A percentile compares a stretch with the other conserved stretches of the same genome.
Evolutionary conservation across 1,140 invertebrate species (phyloP).

Genomic region (Diprion similis): DNA sequence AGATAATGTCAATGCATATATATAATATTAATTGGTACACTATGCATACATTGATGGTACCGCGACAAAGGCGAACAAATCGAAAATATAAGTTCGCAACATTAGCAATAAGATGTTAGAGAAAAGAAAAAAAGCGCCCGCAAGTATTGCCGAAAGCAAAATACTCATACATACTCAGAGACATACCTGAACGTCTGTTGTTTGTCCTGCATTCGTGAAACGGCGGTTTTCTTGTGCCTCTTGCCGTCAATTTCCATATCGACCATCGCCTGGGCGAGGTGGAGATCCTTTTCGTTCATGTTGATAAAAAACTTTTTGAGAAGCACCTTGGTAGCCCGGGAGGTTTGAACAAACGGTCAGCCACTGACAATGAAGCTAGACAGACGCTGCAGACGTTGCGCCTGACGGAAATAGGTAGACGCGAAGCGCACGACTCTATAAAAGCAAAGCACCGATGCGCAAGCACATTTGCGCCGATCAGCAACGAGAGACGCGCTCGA

Average conservation of each 20-base stretch:
- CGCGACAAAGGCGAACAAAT: background rate
- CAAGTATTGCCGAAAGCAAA: conserved; percentile 29
- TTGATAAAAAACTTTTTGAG: conserved; percentile 25
- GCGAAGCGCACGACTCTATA: too few relatives aligned
- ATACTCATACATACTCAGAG: conserved; percentile 27
- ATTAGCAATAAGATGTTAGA: background rate
- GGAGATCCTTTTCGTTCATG: conserved; percentile 73
- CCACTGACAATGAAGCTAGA: too few relatives aligned
- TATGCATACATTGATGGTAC: background rate
- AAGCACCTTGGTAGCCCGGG: too few relatives aligned
- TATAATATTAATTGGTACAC: too few relatives aligned
- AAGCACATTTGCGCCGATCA: too few relatives aligned
- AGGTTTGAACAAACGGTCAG: too few relatives aligned
- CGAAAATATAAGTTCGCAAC: background rate
- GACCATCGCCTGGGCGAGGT: conserved; percentile 70
- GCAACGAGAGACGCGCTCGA: too few relatives aligned
- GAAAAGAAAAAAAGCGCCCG: conserved; percentile 26
- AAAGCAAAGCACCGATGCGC: too few relatives aligned
- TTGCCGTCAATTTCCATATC: conserved; percentile 44
- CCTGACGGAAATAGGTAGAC: too few relatives aligned
- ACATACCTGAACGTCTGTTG: conserved; percentile 55
- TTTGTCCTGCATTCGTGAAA: conserved; percentile 52
- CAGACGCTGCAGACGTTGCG: too few relatives aligned
- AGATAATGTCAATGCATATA: too few relatives aligned
- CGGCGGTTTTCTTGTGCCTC: conserved; percentile 40